Evolutionary conservation across 1,140 invertebrate genomes (phyloP), one percentile per base, ranked within the genome.

Genomic region (Parasteatoda tepidariorum): DNA sequence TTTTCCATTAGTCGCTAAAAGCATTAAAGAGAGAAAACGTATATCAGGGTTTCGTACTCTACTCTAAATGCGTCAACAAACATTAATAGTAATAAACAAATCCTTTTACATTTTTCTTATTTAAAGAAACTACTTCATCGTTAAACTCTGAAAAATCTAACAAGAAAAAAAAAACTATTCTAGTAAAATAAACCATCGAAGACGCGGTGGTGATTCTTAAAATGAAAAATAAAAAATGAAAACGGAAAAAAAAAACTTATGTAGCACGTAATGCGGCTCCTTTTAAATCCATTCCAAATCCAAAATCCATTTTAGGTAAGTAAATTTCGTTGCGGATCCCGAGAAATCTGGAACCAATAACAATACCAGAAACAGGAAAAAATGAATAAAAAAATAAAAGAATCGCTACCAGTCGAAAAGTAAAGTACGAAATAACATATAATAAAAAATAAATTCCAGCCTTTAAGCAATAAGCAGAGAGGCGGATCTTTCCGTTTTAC

Each of bases 271-370:
- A 78, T 66, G 26, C 61, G 41, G 38, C 61, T 78, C 41, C 62
- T 11, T 33, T 31, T 66, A 66, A 78, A 78, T 78, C 74, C 74
- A 54, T 54, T 11, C 34, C 62, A 66, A 78, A 79, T 79, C 76
- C 64, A 38, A 79, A 79, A 79, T 79, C 75, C 75, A 79, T 79
- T 79, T n/a, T 13, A 28, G 41, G 76, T 79, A 79, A 79, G 75
- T 79, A 79, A 79, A 79, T 79, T 79, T 79, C 38, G 61, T 61
- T 78, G 38, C 74, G 30, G 24, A 59, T 75, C 28, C n/a, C 48
- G 18, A 34, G n/a, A 26, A 64, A 64, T 48, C 28, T 13, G 2
- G 57, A 18, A 57, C 41, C 62, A 67, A 79, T 79, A 79, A 68
- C 66, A 79, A 79, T 79, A 59, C 64, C 28, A 26, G 24, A 28